Evolutionary conservation across 2,888 invertebrate genomes (phyloP).

Genomic region (Lissonota sp.): DNA sequence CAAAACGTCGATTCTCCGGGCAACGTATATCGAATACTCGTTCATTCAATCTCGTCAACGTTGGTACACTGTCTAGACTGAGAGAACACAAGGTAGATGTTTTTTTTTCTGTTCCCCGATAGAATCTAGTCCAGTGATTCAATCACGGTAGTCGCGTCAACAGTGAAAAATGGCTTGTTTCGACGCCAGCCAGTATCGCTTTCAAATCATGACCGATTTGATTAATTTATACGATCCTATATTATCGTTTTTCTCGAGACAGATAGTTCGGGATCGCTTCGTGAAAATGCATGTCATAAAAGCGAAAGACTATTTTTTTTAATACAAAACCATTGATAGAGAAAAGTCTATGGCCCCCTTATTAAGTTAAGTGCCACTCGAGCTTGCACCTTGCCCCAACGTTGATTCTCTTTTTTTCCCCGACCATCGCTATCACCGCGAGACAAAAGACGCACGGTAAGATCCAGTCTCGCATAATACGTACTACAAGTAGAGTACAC

Average conservation of each 20-base stretch:
- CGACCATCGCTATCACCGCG: slow-evolving; percentile 31
- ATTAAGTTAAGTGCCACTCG: slow-evolving; percentile 60
- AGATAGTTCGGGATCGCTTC: not conserved
- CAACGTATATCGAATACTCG: slow-evolving; percentile 48
- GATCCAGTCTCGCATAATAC: slow-evolving; percentile 54
- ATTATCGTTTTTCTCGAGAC: slow-evolving; percentile 3
- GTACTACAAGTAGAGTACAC: slow-evolving; percentile 34
- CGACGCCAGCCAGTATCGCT: slow-evolving; percentile 9
- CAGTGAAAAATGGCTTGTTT: slow-evolving; percentile 30
- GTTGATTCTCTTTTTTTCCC: slow-evolving; percentile 22
- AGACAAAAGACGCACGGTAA: slow-evolving; percentile 67
- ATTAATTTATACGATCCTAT: not conserved
- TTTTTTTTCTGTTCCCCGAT: slow-evolving; percentile 14
- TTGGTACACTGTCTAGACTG: slow-evolving; percentile 9
- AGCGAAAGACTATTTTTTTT: slow-evolving; percentile 62
- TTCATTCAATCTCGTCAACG: slow-evolving; percentile 33
- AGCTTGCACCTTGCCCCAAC: slow-evolving; percentile 41
- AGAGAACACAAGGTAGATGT: slow-evolving; percentile 17
- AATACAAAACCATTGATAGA: not conserved
- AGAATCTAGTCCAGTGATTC: slow-evolving; percentile 29
- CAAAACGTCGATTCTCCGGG: slow-evolving; percentile 51
- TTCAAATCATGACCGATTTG: slow-evolving; percentile 1
- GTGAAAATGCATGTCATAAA: slow-evolving; percentile 19
- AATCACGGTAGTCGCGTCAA: slow-evolving; percentile 22
- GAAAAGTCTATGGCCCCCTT: slow-evolving; percentile 33